A percentile compares a stretch with the other conserved stretches of the same genome.
phyloP scores from a whole-genome alignment of 2,888 invertebrate species.

The Pilophorus perplexus region DNA sequence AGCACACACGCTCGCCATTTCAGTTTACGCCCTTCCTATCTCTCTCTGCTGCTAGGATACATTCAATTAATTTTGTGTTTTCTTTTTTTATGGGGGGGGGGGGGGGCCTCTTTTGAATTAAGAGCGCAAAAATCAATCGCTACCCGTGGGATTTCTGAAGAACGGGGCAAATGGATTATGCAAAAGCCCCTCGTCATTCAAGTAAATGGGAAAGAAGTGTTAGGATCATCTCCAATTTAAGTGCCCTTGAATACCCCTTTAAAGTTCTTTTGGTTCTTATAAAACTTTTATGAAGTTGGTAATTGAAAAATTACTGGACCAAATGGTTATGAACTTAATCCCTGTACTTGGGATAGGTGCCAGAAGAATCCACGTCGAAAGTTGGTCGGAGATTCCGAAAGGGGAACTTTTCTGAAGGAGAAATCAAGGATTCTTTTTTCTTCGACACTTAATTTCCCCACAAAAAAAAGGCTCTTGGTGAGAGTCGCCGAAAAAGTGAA shows the following conservation, averaged over 20 bases:
- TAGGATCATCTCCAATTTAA: conserved; percentile 12
- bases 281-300: conserved; percentile 33
- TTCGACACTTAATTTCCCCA: not conserved
- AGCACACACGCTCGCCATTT: too few species aligned
- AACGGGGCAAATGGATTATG: too few species aligned
- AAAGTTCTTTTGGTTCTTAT: conserved; percentile 14
- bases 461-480: not conserved
- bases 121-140: too few species aligned
- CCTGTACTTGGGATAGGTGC: conserved; percentile 33
- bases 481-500: not conserved
- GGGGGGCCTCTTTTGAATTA: too few species aligned
- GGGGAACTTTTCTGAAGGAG: not conserved
- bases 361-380: conserved; percentile 18
- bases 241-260: conserved; percentile 10
- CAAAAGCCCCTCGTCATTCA: conserved; percentile 31
- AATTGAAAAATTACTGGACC: conserved; percentile 39
- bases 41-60: too few species aligned
- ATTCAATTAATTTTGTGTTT: too few species aligned
- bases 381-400: not conserved
- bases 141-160: too few species aligned
- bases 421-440: not conserved
- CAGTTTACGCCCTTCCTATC: too few species aligned
- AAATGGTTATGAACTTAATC: conserved; percentile 36
- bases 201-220: conserved; percentile 23
- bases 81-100: too few species aligned